Evolutionary conservation across 2,113 vertebrate genomes (phyloP).

Genomic region (Cyprinodon tularosa): DNA sequence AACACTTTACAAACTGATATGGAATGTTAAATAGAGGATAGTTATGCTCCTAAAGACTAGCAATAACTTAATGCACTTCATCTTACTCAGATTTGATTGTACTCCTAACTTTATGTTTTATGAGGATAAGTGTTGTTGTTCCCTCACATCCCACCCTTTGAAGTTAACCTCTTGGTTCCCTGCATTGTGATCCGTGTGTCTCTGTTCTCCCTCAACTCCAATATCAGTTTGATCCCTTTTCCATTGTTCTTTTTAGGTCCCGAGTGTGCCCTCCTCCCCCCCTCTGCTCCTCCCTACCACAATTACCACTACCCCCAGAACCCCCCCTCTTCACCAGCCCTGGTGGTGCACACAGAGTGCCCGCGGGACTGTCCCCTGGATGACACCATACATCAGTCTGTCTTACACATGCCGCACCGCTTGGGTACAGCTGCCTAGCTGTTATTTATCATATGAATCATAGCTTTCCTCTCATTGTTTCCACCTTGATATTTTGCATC

Average conservation of each 20-base stretch:
- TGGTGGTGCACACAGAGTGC: slow-evolving; percentile 81
- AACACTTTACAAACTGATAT: not conserved
- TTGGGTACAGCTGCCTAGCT: slow-evolving; percentile 70
- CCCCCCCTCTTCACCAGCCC: slow-evolving; percentile 79
- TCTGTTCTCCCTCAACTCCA: slow-evolving; percentile 50
- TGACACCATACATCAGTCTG: slow-evolving; percentile 81
- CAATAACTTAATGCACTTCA: not conserved
- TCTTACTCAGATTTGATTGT: not conserved
- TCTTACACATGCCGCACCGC: slow-evolving; percentile 80
- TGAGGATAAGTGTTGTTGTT: not conserved
- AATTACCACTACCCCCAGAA: slow-evolving; percentile 69
- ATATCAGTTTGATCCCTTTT: slow-evolving; percentile 60
- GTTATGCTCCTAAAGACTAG: not conserved
- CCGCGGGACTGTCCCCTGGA: slow-evolving; percentile 79
- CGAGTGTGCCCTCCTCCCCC: slow-evolving; percentile 75
- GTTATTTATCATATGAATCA: slow-evolving; percentile 47
- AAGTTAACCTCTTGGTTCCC: slow-evolving; percentile 28
- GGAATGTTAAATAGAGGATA: not conserved
- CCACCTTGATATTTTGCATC: not conserved
- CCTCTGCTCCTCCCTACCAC: slow-evolving; percentile 74
- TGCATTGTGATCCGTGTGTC: slow-evolving; percentile 52
- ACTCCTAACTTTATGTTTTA: not conserved
- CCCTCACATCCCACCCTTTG: slow-evolving; percentile 16
- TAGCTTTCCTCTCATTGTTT: slow-evolving; percentile 10
- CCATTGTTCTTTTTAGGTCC: slow-evolving; percentile 79